Percentiles rank a stretch among this genome's conserved stretches.
These are phyloP conservation scores for Drosophila nigrodunni DNA, from an alignment of 1,140 invertebrate species.

Conservation along the genomic window DNA sequence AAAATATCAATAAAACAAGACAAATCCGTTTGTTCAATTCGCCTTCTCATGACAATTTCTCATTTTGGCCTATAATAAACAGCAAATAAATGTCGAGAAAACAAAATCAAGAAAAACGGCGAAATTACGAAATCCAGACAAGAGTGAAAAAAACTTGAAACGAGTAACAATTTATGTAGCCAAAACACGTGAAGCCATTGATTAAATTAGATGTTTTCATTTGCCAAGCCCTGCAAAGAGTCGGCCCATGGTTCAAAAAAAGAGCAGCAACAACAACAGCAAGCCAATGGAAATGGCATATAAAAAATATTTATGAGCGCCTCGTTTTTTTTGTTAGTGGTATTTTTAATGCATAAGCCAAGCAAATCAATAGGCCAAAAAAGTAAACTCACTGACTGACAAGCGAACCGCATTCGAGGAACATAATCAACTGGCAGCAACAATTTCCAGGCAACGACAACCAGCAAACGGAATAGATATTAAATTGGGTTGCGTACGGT, in stretches of 20 bases:
- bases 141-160: conserved; percentile 40
- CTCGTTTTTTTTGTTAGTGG: conserved; percentile 49
- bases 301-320: conserved; percentile 76
- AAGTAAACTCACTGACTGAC: conserved; percentile 38
- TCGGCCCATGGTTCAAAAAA: conserved; percentile 10
- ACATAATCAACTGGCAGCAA: conserved; percentile 68
- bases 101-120: conserved; percentile 7
- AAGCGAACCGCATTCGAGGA: conserved; percentile 51
- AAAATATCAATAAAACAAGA: conserved; percentile 32
- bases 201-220: conserved; percentile 75
- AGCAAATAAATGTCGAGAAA: conserved; percentile 68
- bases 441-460: conserved; percentile 39
- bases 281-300: conserved; percentile 63
- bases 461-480: conserved; percentile 27
- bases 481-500: conserved; percentile 71
- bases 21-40: conserved; percentile 25
- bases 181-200: conserved; percentile 79
- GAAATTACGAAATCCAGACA: conserved; percentile 70
- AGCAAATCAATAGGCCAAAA: conserved; percentile 55
- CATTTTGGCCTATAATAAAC: conserved; percentile 62
- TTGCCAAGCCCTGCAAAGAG: conserved; percentile 58
- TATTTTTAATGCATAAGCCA: conserved; percentile 70
- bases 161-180: conserved; percentile 69
- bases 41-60: conserved; percentile 62
- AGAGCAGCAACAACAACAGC: conserved; percentile 20